Conservation (phyloP, 2,797 vertebrate species). For the Craterocephalus amniculus region DNA sequence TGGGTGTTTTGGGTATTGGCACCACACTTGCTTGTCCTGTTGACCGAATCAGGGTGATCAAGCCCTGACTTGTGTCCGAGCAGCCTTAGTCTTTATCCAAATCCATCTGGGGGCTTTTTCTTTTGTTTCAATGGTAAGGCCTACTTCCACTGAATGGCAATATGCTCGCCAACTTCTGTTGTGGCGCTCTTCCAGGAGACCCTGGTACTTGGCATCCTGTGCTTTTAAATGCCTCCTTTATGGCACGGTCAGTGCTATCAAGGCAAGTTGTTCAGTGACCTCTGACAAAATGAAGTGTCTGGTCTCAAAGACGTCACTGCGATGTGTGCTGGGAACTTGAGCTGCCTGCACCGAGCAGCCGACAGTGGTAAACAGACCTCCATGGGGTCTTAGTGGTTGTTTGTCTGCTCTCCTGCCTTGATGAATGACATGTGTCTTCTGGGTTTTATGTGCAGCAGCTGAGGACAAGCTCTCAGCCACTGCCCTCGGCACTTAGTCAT, state of each 20-base stretch:
- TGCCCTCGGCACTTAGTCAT: not conserved
- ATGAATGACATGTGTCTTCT: not conserved
- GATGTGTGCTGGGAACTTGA: not conserved
- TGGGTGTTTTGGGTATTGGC: not conserved
- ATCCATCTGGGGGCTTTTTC: not conserved
- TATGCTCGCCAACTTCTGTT: not conserved
- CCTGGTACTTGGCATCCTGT: not conserved
- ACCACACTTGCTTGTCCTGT: no score
- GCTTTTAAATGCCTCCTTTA: not conserved
- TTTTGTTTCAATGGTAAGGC: not conserved
- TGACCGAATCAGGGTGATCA: not conserved
- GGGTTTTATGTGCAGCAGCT: not conserved
- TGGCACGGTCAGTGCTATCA: not conserved
- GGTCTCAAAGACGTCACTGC: not conserved
- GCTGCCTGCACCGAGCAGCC: not conserved
- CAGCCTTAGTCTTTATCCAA: not conserved
- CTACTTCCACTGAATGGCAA: not conserved
- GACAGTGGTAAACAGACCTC: not conserved
- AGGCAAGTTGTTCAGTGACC: not conserved
- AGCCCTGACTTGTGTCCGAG: not conserved
- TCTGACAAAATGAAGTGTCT: constrained; percentile 1
- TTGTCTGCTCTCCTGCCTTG: not conserved
- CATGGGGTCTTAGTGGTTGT: not conserved
- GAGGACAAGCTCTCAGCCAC: not conserved
- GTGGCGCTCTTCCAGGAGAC: not conserved